phyloP scores from a whole-genome alignment of 30 jellyfish, hydroid and myxozoan genomes.

The Calvadosia cruxmelitensis region DNA sequence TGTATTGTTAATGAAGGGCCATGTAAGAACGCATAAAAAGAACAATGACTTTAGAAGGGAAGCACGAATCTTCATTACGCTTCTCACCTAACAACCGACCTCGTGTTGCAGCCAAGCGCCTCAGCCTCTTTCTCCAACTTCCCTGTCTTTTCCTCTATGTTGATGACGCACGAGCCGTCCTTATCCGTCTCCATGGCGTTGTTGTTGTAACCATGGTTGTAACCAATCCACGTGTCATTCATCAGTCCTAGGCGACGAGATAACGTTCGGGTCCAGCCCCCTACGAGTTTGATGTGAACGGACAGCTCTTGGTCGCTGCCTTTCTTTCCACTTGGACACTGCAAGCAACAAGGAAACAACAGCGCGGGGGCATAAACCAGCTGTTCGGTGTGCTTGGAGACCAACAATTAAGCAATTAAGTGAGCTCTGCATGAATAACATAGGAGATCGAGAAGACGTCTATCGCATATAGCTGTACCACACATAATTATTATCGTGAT shows the following conservation, averaged over 20 bases:
- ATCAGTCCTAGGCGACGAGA: neutral
- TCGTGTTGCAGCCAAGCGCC: neutral
- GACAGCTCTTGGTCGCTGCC: constrained; percentile 36
- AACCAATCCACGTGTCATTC: neutral
- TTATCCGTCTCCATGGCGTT: neutral
- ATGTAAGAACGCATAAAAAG: too few relatives aligned
- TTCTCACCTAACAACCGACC: neutral
- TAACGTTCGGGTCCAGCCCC: constrained; percentile 75
- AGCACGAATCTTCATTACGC: too few relatives aligned
- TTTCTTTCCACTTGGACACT: constrained; percentile 45
- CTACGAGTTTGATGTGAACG: constrained; percentile 67
- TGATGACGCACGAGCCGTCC: neutral
- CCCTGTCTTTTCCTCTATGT: neutral
- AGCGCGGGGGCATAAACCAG: too few relatives aligned
- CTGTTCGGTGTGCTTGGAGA: too few relatives aligned
- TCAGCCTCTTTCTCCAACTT: neutral
- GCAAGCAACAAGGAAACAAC: too few relatives aligned
- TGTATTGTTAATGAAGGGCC: too few relatives aligned
- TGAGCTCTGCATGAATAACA: too few relatives aligned
- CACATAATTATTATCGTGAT: too few relatives aligned
- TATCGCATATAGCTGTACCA: too few relatives aligned
- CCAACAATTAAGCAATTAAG: too few relatives aligned
- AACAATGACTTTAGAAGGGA: too few relatives aligned
- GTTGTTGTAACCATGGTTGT: neutral
- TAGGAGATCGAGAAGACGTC: too few relatives aligned